These are phyloP conservation scores for Andricus quercusramuli DNA, from an alignment of 2,888 invertebrate genomes.

Conservation along the genomic window DNA sequence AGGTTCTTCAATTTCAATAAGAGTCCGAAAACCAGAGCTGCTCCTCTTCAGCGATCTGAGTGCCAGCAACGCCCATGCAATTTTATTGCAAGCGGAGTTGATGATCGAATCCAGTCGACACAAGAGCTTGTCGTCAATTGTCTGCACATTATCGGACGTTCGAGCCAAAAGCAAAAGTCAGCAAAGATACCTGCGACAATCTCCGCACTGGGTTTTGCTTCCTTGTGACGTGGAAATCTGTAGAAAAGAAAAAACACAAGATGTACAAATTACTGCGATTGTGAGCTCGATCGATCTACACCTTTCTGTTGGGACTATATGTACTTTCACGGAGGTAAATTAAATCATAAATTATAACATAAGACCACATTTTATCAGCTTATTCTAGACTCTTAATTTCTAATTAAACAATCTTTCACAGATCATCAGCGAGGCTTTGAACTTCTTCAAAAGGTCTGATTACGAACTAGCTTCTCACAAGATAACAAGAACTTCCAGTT, in stretches of 20 bases:
- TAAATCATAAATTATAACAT: neutral
- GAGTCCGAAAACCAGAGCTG: conserved; percentile 88
- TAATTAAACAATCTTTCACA: conserved; percentile 63
- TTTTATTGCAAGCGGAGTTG: conserved; percentile 86
- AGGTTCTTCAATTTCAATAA: conserved; percentile 85
- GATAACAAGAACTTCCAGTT: conserved; percentile 63
- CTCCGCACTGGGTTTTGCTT: conserved; percentile 81
- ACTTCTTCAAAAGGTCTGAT: conserved; percentile 79
- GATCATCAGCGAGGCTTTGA: conserved; percentile 80
- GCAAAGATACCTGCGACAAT: conserved; percentile 80
- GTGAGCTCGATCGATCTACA: conserved; percentile 86
- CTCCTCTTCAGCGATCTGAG: conserved; percentile 86
- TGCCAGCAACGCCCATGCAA: conserved; percentile 82
- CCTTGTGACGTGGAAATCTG: conserved; percentile 87
- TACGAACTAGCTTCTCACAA: conserved; percentile 69
- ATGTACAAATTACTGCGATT: conserved; percentile 83
- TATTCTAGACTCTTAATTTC: too few species aligned
- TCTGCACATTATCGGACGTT: conserved; percentile 82
- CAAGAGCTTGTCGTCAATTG: conserved; percentile 83
- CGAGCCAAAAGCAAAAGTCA: conserved; percentile 84
- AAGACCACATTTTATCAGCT: neutral
- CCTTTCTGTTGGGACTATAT: conserved; percentile 86
- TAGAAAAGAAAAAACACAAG: conserved; percentile 82
- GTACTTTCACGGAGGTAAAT: conserved; percentile 83
- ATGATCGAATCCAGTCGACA: conserved; percentile 86